These are phyloP conservation scores for Epistrophe grossulariae DNA, from an alignment of 2,888 invertebrate species.

Conservation along the genomic window DNA sequence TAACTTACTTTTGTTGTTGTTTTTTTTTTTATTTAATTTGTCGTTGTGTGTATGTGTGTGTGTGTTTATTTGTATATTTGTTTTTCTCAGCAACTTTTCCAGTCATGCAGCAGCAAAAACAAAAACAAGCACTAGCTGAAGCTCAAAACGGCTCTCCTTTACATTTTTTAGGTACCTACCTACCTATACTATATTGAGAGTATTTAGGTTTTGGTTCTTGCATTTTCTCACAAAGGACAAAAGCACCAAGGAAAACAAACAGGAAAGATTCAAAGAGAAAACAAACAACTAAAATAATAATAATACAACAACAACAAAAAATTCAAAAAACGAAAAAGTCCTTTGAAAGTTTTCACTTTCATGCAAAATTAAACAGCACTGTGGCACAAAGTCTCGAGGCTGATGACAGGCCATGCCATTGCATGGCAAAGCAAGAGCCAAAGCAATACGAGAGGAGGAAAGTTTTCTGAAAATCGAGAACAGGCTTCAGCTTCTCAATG, in stretches of 20 bases:
- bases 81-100: conserved; percentile 46
- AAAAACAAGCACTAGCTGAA: conserved; percentile 2
- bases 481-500: conserved; percentile 3
- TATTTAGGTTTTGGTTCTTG: conserved; percentile 66
- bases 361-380: conserved; percentile 73
- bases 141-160: conserved; percentile 23
- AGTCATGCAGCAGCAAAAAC: not conserved
- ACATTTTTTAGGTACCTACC: conserved; percentile 3
- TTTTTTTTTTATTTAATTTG: conserved; percentile 8
- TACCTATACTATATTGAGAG: conserved; percentile 9
- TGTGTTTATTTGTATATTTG: conserved; percentile 13
- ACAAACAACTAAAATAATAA: conserved; percentile 35
- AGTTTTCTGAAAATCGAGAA: conserved; percentile 15
- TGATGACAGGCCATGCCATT: conserved; percentile 25
- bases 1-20: conserved; percentile 4
- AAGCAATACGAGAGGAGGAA: conserved; percentile 7
- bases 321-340: conserved; percentile 39
- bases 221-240: conserved; percentile 59
- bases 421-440: not conserved
- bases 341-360: conserved; percentile 76
- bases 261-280: conserved; percentile 36
- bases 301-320: conserved; percentile 9
- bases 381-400: conserved; percentile 43
- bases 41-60: not conserved
- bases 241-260: conserved; percentile 47